Conservation (phyloP, 2,113 vertebrate genomes). For the Ascaphus truei region DNA sequence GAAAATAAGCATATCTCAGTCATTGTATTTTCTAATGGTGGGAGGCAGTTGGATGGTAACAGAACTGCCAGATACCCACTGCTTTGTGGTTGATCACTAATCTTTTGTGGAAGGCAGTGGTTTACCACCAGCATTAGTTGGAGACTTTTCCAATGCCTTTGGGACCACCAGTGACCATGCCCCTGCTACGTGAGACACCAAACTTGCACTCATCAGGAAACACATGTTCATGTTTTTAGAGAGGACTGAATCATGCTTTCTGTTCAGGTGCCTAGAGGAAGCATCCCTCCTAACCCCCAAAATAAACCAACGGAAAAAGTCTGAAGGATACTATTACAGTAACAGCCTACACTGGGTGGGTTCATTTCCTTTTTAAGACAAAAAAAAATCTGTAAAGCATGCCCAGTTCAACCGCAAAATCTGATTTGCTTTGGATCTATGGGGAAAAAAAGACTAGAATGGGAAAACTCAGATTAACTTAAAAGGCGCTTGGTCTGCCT, state of each 20-base stretch:
- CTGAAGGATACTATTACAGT: constrained; percentile 43
- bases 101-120: background rate
- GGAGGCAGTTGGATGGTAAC: too few species aligned
- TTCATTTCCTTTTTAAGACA: constrained; percentile 58
- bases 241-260: background rate
- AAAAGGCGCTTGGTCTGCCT: too few species aligned
- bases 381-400: constrained; percentile 47
- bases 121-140: background rate
- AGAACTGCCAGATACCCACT: too few species aligned
- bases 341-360: constrained; percentile 53
- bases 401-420: constrained; percentile 62
- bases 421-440: constrained; percentile 58
- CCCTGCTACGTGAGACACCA: background rate
- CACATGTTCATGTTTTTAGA: background rate
- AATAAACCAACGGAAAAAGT: constrained; percentile 49
- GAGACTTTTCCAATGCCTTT: background rate
- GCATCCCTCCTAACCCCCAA: background rate
- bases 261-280: constrained; percentile 11
- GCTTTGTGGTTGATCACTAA: background rate
- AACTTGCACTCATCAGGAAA: background rate
- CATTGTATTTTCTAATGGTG: too few species aligned
- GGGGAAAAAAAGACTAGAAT: background rate
- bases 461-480: background rate
- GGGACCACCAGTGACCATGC: background rate
- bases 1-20: too few species aligned